Conservation (phyloP, 1,140 invertebrate species). For the Bicyclus anynana region DNA sequence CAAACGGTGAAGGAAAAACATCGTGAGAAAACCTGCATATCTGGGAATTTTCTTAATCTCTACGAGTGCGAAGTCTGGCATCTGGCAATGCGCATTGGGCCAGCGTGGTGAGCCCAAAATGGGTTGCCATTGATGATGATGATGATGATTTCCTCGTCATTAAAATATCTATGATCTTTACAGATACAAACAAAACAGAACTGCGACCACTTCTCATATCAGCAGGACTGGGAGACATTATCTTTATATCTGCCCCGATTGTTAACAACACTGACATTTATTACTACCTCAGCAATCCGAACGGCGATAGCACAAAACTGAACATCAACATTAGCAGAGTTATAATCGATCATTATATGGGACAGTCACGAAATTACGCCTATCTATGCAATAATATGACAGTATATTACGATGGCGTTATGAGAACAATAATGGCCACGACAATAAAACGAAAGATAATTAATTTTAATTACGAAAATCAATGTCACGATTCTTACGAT, state of each 20-base stretch:
- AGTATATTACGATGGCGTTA: slow-evolving; percentile 18
- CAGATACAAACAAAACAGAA: slow-evolving; percentile 45
- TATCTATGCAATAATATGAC: slow-evolving; percentile 13
- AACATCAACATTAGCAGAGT: slow-evolving; percentile 25
- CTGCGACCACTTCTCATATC: slow-evolving; percentile 34
- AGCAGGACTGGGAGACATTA: slow-evolving; percentile 36
- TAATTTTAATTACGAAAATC: slow-evolving; percentile 21
- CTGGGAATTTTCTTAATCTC: too few species aligned
- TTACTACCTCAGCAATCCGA: slow-evolving; percentile 49
- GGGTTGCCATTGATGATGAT: too few species aligned
- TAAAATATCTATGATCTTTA: slow-evolving; percentile 27
- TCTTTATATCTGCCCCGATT: slow-evolving; percentile 44
- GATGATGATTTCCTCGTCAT: too few species aligned
- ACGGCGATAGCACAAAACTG: slow-evolving; percentile 35
- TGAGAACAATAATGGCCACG: slow-evolving; percentile 17
- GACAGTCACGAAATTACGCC: slow-evolving; percentile 8
- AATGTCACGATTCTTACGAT: slow-evolving; percentile 8
- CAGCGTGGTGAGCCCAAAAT: too few species aligned
- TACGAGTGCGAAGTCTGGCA: too few species aligned
- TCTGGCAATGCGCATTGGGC: too few species aligned
- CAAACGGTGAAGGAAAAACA: too few species aligned
- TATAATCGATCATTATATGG: slow-evolving; percentile 2
- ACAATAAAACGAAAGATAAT: slow-evolving; percentile 26
- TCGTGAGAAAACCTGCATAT: too few species aligned
- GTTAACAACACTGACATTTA: slow-evolving; percentile 20